Base-by-base conservation (phyloP, 2,797 vertebrate genomes). In the Argyrosomus regius region DNA sequence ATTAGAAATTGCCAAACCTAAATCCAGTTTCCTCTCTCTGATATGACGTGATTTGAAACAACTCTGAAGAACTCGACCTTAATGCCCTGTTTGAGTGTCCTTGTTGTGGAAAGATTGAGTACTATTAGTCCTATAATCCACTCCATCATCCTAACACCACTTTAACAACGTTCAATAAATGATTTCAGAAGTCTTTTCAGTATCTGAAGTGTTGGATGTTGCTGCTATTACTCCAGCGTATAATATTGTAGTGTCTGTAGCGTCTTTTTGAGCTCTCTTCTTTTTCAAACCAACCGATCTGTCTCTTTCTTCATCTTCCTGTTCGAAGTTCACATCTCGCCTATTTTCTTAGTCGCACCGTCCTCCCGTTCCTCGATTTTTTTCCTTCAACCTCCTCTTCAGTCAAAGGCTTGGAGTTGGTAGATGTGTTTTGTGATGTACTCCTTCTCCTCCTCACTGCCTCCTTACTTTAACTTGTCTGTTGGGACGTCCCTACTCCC, bases 381-480 rank as follows among this genome's bases (percentile, higher is more conserved):
- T 50, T 64, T 65, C 53, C 45, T 74, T 65, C 66, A 57, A 45
- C 66, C 62, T 78, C 65, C 31, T 80, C 58, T 78, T 13, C 6
- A 80, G 63, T 77, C 61, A 18, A 4, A 50, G 31, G 62, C 59
- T 61, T 61, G 67, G 76, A 86, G 60, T 74, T 61, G 31, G 43
- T 71, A 20, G 74, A 65, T 64, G 49, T 83, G 52, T 75, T 78
- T 46, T 61, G 76, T 84, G 82, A 73, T 64, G 71, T 81, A 10
- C 60, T 68, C 71, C 56, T 81, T 59, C 59, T 74, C 57, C 57
- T 76, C 68, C 76, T 61, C 69, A 72, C 61, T 58, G 53, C 67
- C 70, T 35, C 65, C 70, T 77, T 81, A 64, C 77, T 66, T 82
- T 80, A 28, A 53, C 83, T 90, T 78, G 73, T 92, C 85, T 91